Percentiles rank a stretch among this genome's conserved stretches.
Conservation (phyloP, 2,888 invertebrate genomes). For the Micoletzkya japonica region DNA sequence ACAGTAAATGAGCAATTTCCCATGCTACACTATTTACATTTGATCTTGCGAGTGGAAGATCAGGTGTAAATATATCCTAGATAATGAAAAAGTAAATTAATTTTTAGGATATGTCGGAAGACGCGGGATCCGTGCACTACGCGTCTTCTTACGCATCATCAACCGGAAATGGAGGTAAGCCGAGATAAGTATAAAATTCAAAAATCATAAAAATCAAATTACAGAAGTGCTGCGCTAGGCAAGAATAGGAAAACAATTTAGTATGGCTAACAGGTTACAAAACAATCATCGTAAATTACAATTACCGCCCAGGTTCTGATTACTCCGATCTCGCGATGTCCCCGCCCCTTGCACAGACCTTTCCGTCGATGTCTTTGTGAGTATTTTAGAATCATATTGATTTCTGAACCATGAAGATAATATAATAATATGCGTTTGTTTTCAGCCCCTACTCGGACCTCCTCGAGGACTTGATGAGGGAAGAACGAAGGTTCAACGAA, state of each 20-base stretch:
- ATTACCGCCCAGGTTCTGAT: too few relatives aligned
- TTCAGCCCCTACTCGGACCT: not conserved
- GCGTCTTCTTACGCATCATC: slow-evolving; percentile 19
- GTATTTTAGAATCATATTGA: not conserved
- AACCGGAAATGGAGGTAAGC: slow-evolving; percentile 12
- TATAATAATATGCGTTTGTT: not conserved
- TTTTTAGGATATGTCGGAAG: too few relatives aligned
- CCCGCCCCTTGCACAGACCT: not conserved
- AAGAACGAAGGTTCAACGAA: slow-evolving; percentile 44
- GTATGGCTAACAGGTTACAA: too few relatives aligned
- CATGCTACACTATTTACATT: too few relatives aligned
- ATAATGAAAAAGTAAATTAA: not conserved
- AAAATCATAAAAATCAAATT: too few relatives aligned
- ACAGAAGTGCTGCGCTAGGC: too few relatives aligned
- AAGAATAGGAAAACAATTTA: too few relatives aligned
- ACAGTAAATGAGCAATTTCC: too few relatives aligned
- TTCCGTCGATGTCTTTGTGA: not conserved
- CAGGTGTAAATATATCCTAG: too few relatives aligned
- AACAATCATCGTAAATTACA: too few relatives aligned
- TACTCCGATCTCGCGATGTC: slow-evolving; percentile 18
- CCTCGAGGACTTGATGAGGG: slow-evolving; percentile 37
- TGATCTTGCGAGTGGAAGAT: too few relatives aligned
- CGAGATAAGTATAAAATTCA: too few relatives aligned
- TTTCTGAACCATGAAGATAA: not conserved
- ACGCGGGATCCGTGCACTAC: not conserved